Evolutionary conservation across 2,113 vertebrate genomes (phyloP), one percentile per base, ranked within the genome.

Genomic region (Glaucomys volans): DNA sequence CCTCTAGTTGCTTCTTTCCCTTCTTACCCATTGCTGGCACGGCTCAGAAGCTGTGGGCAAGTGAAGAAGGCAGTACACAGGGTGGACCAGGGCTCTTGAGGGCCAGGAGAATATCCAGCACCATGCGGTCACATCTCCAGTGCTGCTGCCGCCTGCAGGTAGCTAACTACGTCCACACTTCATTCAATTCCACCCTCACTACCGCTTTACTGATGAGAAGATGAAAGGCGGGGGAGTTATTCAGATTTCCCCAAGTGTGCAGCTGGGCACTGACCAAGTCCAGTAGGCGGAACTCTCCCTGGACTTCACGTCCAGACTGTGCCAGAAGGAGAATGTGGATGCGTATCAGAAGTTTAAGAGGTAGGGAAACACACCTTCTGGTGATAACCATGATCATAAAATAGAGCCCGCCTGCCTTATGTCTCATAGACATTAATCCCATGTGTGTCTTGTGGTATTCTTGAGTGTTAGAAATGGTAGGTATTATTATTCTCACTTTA

Each of bases 101-200:
- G 47, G 47, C 5, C 37, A 35, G 8, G 1, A 75, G 32, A 69
- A 14, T 40, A 87, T 47, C 17, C 14, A 42, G 24, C 8, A 16
- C 1, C 0, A 30, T 14, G 5, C 16, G 37, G 5, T 7, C 2
- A 2, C 20, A 14, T 32, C 4, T 22, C 40, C 3, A 3, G 28
- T 7, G 18, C 47, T n/a, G 14, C 40, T 13, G 20, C n/a, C 5
- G 35, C 11, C 4, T 22, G 24, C 28, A n/a, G 50, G 42, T 28
- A 32, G 16, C 24, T 26, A 13, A 32, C 5, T 8, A 26, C 44
- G 50, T 14, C 6, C 4, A n/a, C 5, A 7, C 10, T 32, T 35
- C 9, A 28, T 20, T 5, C 13, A 54, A 28, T 71, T 82, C 28
- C 22, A 10, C 37, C 42, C 32, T 32, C n/a, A 0, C 13, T 9